These are phyloP conservation scores for Pangasius larnaudii DNA, from an alignment of 2,797 vertebrate species.

Conservation along the genomic window DNA sequence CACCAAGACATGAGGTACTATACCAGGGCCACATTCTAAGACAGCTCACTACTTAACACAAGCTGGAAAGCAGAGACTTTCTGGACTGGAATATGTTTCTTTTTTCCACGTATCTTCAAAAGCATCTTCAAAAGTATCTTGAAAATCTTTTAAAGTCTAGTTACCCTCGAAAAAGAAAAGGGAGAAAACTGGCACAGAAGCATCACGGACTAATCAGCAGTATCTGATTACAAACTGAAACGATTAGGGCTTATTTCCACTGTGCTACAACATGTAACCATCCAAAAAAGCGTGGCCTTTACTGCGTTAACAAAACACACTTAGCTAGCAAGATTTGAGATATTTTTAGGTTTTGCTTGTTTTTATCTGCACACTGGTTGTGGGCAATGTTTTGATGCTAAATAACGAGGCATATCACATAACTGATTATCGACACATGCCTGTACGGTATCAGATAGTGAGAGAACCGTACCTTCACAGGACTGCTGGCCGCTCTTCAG, in stretches of 20 bases:
- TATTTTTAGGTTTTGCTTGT: not conserved
- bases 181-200: no score
- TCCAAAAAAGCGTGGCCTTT: not conserved
- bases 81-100: not conserved
- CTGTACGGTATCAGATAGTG: not conserved
- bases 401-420: not conserved
- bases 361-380: not conserved
- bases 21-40: not conserved
- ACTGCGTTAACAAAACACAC: not conserved
- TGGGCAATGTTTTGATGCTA: not conserved
- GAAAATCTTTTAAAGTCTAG: no score
- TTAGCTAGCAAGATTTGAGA: not conserved
- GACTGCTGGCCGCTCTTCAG: slow-evolving; percentile 91
- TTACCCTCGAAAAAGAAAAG: not conserved
- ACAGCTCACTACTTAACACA: not conserved
- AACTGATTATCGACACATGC: not conserved
- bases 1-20: not conserved
- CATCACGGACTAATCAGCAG: not conserved
- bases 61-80: not conserved
- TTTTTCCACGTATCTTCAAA: not conserved
- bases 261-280: not conserved
- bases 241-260: not conserved
- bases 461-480: slow-evolving; percentile 83
- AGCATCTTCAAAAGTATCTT: no score
- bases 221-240: not conserved